Percentiles rank a stretch among this genome's conserved stretches.
These are phyloP conservation scores for Cheilosia vernalis DNA, from an alignment of 2,888 invertebrate genomes.

Conservation along the genomic window DNA sequence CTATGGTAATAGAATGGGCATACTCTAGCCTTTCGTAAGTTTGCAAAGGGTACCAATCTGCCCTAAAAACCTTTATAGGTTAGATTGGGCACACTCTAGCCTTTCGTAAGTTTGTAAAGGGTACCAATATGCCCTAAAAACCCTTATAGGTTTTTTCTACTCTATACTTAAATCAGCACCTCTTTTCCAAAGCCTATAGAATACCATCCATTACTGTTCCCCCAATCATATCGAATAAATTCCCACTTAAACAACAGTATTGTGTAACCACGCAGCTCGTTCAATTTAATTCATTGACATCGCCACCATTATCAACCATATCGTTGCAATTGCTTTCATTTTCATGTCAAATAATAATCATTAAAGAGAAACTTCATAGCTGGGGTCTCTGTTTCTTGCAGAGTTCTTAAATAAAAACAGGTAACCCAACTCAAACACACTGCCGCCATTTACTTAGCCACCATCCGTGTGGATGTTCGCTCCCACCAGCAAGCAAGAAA, in stretches of 20 bases:
- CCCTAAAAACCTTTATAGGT: too few relatives aligned
- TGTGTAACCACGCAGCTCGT: not conserved
- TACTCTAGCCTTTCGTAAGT: too few relatives aligned
- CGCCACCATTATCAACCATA: slow-evolving; percentile 37
- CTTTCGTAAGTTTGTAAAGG: too few relatives aligned
- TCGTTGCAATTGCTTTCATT: slow-evolving; percentile 51
- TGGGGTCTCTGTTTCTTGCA: slow-evolving; percentile 21
- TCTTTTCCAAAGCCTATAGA: too few relatives aligned
- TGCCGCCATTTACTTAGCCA: slow-evolving; percentile 61
- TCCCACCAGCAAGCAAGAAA: slow-evolving; percentile 66
- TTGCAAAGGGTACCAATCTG: too few relatives aligned
- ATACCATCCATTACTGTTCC: not conserved
- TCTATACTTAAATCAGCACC: too few relatives aligned
- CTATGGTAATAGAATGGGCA: too few relatives aligned
- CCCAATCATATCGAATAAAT: not conserved
- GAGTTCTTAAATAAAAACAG: slow-evolving; percentile 64
- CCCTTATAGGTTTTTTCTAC: too few relatives aligned
- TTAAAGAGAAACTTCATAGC: slow-evolving; percentile 56
- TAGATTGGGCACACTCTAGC: too few relatives aligned
- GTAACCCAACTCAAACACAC: slow-evolving; percentile 39
- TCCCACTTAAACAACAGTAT: not conserved
- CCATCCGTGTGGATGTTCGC: slow-evolving; percentile 63
- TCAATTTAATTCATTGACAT: slow-evolving; percentile 52
- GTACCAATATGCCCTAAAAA: too few relatives aligned
- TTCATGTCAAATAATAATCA: slow-evolving; percentile 56